phyloP scores from a whole-genome alignment of 2,797 vertebrate species.

The Gallinago nigripennis region DNA sequence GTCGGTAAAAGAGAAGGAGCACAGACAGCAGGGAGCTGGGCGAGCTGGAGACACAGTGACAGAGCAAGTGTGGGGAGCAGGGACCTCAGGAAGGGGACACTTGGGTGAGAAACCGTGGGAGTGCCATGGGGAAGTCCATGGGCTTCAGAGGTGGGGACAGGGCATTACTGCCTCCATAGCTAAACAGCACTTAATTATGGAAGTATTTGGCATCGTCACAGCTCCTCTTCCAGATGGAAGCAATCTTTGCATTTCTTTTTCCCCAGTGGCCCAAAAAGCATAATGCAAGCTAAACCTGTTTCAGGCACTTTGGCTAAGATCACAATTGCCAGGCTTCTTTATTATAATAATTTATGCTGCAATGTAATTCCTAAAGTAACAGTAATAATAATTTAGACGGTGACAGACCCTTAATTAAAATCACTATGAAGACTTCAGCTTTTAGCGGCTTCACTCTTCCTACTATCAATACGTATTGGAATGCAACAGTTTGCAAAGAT shows the following conservation, averaged over 20 bases:
- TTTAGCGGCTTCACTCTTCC: background rate
- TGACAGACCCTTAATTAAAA: constrained; percentile 47
- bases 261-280: background rate
- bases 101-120: background rate
- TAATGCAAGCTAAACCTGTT: background rate
- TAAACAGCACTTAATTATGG: background rate
- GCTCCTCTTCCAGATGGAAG: background rate
- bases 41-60: background rate
- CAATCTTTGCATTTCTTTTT: background rate
- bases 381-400: constrained; percentile 29
- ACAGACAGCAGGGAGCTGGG: no score
- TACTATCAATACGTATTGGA: background rate
- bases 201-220: background rate
- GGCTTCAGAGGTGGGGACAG: background rate
- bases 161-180: background rate
- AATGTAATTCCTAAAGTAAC: constrained; percentile 47
- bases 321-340: background rate
- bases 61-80: accelerated
- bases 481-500: background rate
- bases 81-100: background rate
- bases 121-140: background rate
- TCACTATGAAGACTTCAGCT: background rate
- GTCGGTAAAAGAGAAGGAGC: background rate
- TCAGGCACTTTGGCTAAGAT: background rate
- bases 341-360: constrained; percentile 1